Base-by-base conservation (phyloP, 2,113 vertebrate species). In the Tyrannus savana region DNA sequence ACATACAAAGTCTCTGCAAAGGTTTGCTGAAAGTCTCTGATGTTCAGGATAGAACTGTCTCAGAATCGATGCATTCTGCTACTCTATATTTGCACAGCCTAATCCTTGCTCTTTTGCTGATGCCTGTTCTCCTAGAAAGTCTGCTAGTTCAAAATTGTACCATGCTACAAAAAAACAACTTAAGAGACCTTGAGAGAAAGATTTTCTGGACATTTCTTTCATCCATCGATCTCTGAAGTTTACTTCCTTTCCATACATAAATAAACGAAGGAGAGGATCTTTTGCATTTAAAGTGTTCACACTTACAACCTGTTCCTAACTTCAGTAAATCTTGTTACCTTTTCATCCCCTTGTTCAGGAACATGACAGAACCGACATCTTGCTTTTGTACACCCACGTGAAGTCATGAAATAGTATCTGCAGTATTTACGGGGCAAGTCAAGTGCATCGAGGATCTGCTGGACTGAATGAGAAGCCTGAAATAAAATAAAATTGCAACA, bases 331-430 rank as follows among this genome's bases (percentile, higher is more conserved):
- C 9, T 64, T 60, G 69, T 92, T 98, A 99, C 99, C 99, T 99
- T 99, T 96, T 99, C 99, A 94, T 99, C 98, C 3, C 97, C 98
- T 71, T 98, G 93, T 69, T 95, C 68, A 66, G 98, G 98, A 44
- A 98, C 95, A 56, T 99, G 99, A 37, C 78, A 89, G 97, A 98
- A 99, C 88, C 98, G 95, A 91, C 99, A 99, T 9, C 84, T 82
- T 78, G 92, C 76, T 96, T 97, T 98, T 19, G 89, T 71, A 95
- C 99, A 99, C 42, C 97, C 97, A 90, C 97, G 93, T 30, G 98
- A 94, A 24, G 98, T 98, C 91, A 97, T 98, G 97, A 99, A 99
- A 96, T 99, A 98, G 33, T 93, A 97, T 92, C 96, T 98, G 98
- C 99, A 99, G 55, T 99, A 99, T 98, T 98, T 97, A 74, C 76